phyloP scores from a whole-genome alignment of 2,113 vertebrate species.

The Pteronura brasiliensis region DNA sequence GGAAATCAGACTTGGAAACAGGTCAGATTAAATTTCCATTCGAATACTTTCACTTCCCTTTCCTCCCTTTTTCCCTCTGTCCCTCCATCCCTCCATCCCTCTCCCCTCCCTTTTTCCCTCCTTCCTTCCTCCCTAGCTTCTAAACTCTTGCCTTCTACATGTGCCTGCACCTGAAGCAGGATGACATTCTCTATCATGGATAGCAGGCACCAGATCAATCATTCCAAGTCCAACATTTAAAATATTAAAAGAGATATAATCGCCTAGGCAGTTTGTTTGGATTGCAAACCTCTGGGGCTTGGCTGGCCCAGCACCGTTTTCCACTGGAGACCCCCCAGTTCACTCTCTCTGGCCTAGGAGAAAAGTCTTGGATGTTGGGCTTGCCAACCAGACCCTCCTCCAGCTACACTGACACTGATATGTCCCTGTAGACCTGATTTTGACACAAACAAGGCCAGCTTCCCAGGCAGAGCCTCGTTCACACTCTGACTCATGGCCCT shows the following conservation, averaged over 20 bases:
- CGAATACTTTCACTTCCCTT: slow-evolving; percentile 43
- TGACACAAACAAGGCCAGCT: background rate
- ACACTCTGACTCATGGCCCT: background rate
- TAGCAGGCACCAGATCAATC: slow-evolving; percentile 50
- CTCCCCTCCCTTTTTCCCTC: background rate
- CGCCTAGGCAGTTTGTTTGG: background rate
- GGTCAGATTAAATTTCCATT: slow-evolving; percentile 51
- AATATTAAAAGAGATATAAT: slow-evolving; percentile 67
- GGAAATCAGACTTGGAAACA: slow-evolving; percentile 49
- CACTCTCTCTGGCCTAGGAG: background rate
- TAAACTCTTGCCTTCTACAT: background rate
- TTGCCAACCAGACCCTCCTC: background rate
- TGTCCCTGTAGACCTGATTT: background rate
- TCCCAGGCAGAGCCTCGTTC: background rate
- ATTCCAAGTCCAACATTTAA: slow-evolving; percentile 67
- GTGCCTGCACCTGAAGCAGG: slow-evolving; percentile 54
- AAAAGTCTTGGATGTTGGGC: background rate
- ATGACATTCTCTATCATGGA: slow-evolving; percentile 28
- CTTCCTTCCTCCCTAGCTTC: background rate
- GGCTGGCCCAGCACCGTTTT: background rate
- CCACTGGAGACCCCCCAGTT: background rate
- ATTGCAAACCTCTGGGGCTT: slow-evolving; percentile 37
- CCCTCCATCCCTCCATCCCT: background rate
- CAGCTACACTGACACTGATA: background rate
- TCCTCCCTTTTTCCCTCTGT: background rate